phyloP scores from a whole-genome alignment of 2,797 vertebrate genomes.

The Rhadinocentrus ornatus region DNA sequence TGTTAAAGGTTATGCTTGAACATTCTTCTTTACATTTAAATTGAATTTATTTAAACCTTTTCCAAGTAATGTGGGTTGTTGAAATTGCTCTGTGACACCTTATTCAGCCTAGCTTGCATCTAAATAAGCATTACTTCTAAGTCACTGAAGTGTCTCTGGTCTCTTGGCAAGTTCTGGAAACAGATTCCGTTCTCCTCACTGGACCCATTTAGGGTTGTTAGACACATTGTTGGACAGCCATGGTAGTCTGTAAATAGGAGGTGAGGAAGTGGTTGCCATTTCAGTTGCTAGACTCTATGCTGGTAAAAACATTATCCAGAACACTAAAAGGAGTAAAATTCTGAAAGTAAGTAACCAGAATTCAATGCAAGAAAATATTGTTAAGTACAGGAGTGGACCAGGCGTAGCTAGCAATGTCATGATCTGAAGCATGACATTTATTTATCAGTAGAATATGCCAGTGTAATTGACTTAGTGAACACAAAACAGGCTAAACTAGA shows the following conservation, averaged over 20 bases:
- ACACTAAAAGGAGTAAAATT: constrained; percentile 15
- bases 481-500: neutral
- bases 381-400: neutral
- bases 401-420: neutral
- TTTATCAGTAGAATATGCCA: neutral
- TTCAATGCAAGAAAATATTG: neutral
- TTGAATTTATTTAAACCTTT: neutral
- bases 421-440: neutral
- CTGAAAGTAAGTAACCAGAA: neutral
- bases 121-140: neutral
- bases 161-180: constrained; percentile 1
- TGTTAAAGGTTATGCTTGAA: neutral
- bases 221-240: neutral
- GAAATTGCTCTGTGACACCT: neutral
- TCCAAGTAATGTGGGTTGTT: neutral
- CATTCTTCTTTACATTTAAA: neutral
- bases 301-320: constrained; percentile 18
- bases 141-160: neutral
- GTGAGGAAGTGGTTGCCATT: constrained; percentile 2
- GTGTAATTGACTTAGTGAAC: neutral
- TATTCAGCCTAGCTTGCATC: neutral
- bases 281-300: constrained; percentile 13
- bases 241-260: constrained; percentile 12
- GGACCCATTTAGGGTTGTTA: neutral
- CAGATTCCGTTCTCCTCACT: neutral